Conservation (phyloP, 2,797 vertebrate species). For the Sitta carolinensis region DNA sequence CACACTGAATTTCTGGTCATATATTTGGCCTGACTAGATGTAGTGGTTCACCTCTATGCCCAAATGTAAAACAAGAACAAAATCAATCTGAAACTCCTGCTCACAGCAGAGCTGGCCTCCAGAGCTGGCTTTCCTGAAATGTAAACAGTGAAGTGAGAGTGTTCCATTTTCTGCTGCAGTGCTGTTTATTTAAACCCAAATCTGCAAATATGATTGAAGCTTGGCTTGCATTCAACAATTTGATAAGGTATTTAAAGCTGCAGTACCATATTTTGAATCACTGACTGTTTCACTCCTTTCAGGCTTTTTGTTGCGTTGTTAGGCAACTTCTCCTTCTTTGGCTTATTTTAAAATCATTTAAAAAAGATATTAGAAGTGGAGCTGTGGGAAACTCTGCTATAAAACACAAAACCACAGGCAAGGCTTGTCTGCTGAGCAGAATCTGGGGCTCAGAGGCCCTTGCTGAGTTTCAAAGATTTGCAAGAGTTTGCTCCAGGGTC, state of each 20-base stretch:
- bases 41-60: neutral
- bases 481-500: slow-evolving; percentile 34
- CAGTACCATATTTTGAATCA: neutral
- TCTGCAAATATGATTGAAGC: slow-evolving; percentile 49
- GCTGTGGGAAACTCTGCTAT: slow-evolving; percentile 36
- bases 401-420: neutral
- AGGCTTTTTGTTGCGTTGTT: neutral
- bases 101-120: neutral
- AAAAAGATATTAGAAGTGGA: slow-evolving; percentile 1
- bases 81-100: neutral
- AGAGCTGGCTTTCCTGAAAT: slow-evolving; percentile 6
- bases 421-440: neutral
- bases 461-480: slow-evolving; percentile 25
- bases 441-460: neutral
- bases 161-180: slow-evolving; percentile 29
- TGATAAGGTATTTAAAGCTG: slow-evolving; percentile 17
- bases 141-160: slow-evolving; percentile 23
- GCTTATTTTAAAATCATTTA: neutral
- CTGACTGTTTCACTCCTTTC: neutral
- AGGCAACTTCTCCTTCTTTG: neutral
- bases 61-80: neutral
- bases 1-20: neutral
- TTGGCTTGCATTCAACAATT: slow-evolving; percentile 35
- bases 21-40: neutral
- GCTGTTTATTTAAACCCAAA: slow-evolving; percentile 45